Conservation (phyloP, 2,797 vertebrate species). For the Columba guinea region DNA sequence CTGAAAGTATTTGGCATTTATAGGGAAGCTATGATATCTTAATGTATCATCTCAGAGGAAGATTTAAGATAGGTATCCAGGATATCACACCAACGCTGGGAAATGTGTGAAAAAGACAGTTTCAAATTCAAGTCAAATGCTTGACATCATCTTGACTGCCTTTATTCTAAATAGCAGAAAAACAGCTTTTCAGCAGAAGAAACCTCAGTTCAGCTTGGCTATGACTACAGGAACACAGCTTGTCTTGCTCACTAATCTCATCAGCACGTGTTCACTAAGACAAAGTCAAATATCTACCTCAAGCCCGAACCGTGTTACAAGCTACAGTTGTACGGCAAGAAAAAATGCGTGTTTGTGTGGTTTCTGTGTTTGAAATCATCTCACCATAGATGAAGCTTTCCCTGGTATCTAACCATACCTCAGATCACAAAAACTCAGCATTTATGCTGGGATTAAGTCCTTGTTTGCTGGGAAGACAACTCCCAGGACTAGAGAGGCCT, state of each 20-base stretch:
- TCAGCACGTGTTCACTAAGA: neutral
- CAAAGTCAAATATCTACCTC: neutral
- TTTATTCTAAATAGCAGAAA: neutral
- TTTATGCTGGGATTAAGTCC: neutral
- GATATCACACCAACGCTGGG: constrained; percentile 50
- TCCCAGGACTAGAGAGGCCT: neutral
- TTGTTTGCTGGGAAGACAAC: neutral
- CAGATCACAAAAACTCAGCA: neutral
- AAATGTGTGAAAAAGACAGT: constrained; percentile 15
- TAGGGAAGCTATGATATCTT: neutral
- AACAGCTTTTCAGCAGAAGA: neutral
- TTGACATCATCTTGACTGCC: constrained; percentile 15
- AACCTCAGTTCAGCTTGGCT: neutral
- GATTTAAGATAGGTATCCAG: constrained; percentile 48
- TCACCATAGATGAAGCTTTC: neutral
- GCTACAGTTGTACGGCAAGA: neutral
- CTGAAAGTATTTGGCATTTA: constrained; percentile 55
- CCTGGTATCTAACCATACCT: neutral
- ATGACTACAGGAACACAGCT: neutral
- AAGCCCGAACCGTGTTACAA: neutral
- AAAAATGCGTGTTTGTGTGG: neutral
- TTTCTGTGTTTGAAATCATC: neutral
- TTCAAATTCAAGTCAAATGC: constrained; percentile 32
- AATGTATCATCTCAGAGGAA: constrained; percentile 20
- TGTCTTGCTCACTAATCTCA: neutral